Evolutionary conservation across 2,113 vertebrate genomes (phyloP).

Genomic region (Mohoua ochrocephala): DNA sequence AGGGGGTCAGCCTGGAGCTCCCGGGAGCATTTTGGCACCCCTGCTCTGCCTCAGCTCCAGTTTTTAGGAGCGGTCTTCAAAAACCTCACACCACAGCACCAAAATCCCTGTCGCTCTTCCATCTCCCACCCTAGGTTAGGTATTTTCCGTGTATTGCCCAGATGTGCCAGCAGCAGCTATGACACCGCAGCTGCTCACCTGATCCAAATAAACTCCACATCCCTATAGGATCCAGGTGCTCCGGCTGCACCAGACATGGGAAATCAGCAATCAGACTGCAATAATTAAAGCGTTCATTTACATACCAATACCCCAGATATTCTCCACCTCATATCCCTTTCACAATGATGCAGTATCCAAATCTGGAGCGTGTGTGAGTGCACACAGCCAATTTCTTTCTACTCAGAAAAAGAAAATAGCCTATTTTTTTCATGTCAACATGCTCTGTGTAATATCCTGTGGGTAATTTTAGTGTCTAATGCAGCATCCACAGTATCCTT

Average conservation of each 20-base stretch:
- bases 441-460: not conserved
- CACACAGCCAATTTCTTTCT: not conserved
- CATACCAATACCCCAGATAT: not conserved
- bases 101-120: not conserved
- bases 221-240: not conserved
- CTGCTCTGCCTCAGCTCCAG: rapidly evolving
- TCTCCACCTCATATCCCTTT: not conserved
- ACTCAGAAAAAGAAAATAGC: not conserved
- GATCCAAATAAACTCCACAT: not conserved
- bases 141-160: not conserved
- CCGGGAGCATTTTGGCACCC: not conserved
- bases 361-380: not conserved
- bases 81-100: not conserved
- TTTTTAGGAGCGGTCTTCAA: not conserved
- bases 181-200: not conserved
- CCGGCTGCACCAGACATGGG: not conserved
- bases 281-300: not conserved
- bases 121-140: not conserved
- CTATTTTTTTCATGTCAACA: not conserved
- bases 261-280: not conserved
- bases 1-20: not conserved
- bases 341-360: not conserved
- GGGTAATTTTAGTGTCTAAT: not conserved
- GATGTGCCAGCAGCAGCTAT: not conserved
- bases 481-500: not conserved